Percentiles rank a stretch among this genome's conserved stretches.
phyloP scores from a whole-genome alignment of 53 echinoderm and acorn worm genomes.

The Apostichopus leukothele region DNA sequence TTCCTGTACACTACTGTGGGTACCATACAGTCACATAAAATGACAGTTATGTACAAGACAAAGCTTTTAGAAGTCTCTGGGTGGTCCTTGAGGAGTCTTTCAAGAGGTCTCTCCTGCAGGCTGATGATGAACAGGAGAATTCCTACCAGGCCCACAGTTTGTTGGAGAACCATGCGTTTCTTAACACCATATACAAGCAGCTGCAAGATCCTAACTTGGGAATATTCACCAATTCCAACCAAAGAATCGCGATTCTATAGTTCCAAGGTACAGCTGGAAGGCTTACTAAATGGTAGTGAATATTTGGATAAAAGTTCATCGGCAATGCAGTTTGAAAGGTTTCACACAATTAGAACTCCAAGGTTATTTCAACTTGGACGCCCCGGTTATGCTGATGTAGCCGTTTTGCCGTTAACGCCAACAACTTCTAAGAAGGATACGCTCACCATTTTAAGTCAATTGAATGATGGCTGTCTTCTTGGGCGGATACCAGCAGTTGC shows the following conservation, averaged over 20 bases:
- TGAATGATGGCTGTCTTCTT: not conserved
- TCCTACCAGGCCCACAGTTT: not conserved
- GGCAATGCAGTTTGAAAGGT: constrained; percentile 6
- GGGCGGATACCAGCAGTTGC: not conserved
- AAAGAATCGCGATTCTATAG: not conserved
- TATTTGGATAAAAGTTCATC: not conserved
- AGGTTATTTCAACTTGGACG: constrained; percentile 26
- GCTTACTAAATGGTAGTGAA: not conserved
- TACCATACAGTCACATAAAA: not conserved
- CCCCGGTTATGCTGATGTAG: not conserved
- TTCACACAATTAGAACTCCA: constrained; percentile 32
- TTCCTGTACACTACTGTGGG: no score
- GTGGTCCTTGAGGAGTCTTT: not conserved
- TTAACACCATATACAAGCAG: not conserved
- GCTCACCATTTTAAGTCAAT: not conserved
- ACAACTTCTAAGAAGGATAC: not conserved
- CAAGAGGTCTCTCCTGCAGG: not conserved
- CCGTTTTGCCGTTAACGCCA: not conserved
- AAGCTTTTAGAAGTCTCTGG: not conserved
- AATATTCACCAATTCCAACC: not conserved
- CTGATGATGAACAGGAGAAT: not conserved
- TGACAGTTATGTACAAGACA: not conserved
- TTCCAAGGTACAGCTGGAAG: not conserved
- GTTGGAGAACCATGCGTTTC: not conserved
- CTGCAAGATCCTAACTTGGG: not conserved